Percentiles rank a stretch among this genome's conserved stretches.
Conservation (phyloP, 2,113 vertebrate species). For the Psephotus haematonotus region DNA sequence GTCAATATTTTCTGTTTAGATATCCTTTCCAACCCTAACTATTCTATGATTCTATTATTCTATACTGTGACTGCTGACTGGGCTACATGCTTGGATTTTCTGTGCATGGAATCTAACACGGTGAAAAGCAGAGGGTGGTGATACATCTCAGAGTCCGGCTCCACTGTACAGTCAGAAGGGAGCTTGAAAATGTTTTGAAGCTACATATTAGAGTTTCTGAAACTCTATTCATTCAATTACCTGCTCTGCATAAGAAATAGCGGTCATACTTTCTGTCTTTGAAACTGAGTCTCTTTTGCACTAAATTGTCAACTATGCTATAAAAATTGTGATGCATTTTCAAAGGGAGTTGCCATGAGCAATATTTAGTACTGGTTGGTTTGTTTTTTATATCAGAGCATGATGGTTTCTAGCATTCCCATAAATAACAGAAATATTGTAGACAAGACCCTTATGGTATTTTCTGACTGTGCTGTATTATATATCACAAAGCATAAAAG, state of each 20-base stretch:
- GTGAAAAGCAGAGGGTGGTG: background rate
- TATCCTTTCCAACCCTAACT: too few species aligned
- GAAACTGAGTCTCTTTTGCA: background rate
- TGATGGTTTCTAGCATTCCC: background rate
- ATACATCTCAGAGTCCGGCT: background rate
- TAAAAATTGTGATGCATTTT: background rate
- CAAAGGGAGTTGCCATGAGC: background rate
- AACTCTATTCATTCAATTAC: background rate
- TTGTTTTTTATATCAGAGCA: background rate
- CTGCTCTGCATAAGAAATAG: background rate
- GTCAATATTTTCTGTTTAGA: background rate
- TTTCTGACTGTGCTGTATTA: background rate
- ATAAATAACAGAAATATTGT: background rate
- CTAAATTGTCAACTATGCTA: background rate
- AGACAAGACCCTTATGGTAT: background rate
- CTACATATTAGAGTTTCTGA: background rate
- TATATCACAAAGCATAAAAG: background rate
- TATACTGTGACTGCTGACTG: background rate
- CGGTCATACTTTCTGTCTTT: background rate
- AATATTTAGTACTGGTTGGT: background rate
- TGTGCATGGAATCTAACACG: background rate
- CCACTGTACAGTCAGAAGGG: background rate
- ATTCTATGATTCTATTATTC: too few species aligned
- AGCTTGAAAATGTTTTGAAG: background rate
- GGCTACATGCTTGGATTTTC: background rate